Percentiles rank a stretch among this genome's conserved stretches.
Conservation (phyloP, 2,888 invertebrate genomes). For the Coenonympha glycerion region DNA sequence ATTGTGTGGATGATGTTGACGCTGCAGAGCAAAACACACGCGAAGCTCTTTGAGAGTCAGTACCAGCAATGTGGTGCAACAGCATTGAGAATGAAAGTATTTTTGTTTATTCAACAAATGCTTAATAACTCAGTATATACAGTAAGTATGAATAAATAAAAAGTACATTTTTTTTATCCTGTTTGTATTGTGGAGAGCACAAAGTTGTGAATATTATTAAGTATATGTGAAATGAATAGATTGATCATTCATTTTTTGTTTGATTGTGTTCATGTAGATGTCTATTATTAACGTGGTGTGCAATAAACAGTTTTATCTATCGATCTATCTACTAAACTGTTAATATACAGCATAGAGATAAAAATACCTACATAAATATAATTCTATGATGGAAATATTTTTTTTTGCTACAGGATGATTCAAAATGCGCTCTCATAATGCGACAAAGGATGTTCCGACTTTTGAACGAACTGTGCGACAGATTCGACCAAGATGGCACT, state of each 20-base stretch:
- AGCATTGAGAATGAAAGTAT: slow-evolving; percentile 76
- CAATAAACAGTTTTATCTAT: no score
- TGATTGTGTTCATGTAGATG: no score
- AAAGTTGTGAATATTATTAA: no score
- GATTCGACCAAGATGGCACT: slow-evolving; percentile 75
- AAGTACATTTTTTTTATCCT: background rate
- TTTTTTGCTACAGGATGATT: slow-evolving; percentile 64
- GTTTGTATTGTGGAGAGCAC: no score
- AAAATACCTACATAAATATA: no score
- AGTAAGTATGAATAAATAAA: slow-evolving; percentile 55
- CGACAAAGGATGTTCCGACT: slow-evolving; percentile 70
- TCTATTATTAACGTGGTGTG: background rate
- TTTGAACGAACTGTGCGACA: slow-evolving; percentile 72
- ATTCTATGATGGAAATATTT: no score
- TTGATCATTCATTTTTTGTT: no score
- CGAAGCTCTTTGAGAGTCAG: slow-evolving; percentile 62
- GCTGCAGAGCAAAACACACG: slow-evolving; percentile 63
- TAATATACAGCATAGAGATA: no score
- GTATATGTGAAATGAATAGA: no score
- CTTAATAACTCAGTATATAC: slow-evolving; percentile 75
- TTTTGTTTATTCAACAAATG: slow-evolving; percentile 73
- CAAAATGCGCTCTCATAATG: slow-evolving; percentile 67
- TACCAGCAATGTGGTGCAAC: slow-evolving; percentile 77
- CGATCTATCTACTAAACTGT: no score
- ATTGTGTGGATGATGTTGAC: slow-evolving; percentile 78